A percentile compares a stretch with the other conserved stretches of the same genome.
Evolutionary conservation across 1,140 invertebrate genomes (phyloP).

Genomic region (Drosophila takahashii): DNA sequence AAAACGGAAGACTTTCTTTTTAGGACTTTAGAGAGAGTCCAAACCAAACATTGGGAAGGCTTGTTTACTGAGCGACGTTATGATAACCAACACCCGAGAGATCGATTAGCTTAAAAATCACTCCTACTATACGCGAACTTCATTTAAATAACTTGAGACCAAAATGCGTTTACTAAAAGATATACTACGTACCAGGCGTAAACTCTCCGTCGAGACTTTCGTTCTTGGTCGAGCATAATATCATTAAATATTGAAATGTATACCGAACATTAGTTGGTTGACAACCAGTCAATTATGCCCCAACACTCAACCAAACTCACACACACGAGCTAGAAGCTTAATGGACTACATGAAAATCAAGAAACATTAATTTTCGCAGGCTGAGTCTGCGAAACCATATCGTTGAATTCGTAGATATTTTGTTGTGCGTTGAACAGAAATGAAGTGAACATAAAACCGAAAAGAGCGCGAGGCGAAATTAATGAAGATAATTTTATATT

Average conservation of each 20-base stretch:
- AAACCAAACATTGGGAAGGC: conserved; percentile 30
- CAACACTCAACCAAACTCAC: conserved; percentile 10
- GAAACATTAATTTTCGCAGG: conserved; percentile 46
- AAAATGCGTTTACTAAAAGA: conserved; percentile 75
- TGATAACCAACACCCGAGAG: conserved; percentile 22
- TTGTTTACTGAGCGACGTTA: conserved; percentile 57
- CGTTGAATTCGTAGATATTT: conserved; percentile 68
- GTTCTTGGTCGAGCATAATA: conserved; percentile 18
- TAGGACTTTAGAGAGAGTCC: conserved; percentile 16
- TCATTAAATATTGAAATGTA: conserved; percentile 35
- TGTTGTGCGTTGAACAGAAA: conserved; percentile 50
- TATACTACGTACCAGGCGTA: conserved; percentile 21
- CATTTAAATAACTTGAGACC: conserved; percentile 71
- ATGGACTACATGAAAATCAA: conserved; percentile 26
- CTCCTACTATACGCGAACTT: conserved; percentile 45
- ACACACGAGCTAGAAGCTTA: conserved; percentile 24
- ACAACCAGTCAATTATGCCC: conserved; percentile 44
- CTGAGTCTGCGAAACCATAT: conserved; percentile 48
- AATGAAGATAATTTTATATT: conserved; percentile 65
- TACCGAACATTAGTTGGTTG: conserved; percentile 49
- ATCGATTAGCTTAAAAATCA: conserved; percentile 47
- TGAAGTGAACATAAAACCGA: conserved; percentile 14
- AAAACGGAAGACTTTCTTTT: conserved; percentile 67
- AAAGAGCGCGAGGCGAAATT: conserved; percentile 24
- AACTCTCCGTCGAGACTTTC: conserved; percentile 11